These are phyloP conservation scores for Diaphora mendica DNA, from an alignment of 2,888 invertebrate genomes.

Conservation along the genomic window DNA sequence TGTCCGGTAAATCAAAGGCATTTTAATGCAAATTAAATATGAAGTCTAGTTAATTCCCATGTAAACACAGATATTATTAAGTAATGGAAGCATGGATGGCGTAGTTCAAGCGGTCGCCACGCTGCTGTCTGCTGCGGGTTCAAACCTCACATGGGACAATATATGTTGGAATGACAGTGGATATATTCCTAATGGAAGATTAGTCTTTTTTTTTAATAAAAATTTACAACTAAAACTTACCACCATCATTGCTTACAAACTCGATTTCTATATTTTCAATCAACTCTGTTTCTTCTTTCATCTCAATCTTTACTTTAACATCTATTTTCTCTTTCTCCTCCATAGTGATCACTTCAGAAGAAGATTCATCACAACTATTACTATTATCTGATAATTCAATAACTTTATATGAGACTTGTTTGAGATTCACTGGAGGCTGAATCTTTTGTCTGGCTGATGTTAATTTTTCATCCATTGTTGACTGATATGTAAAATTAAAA, in stretches of 20 bases:
- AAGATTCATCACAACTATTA: conserved; percentile 41
- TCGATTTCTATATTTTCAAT: conserved; percentile 56
- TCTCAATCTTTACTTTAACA: conserved; percentile 62
- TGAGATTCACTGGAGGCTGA: conserved; percentile 51
- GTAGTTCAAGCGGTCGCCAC: too few species aligned
- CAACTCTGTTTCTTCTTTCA: conserved; percentile 61
- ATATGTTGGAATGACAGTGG: too few species aligned
- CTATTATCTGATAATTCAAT: conserved; percentile 48
- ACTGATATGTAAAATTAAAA: conserved; percentile 42
- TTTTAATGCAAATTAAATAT: too few species aligned
- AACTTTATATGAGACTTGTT: conserved; percentile 37
- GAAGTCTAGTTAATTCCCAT: too few species aligned
- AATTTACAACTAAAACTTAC: conserved; percentile 43
- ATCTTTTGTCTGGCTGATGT: conserved; percentile 45
- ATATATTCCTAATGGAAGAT: too few species aligned
- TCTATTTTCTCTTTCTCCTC: conserved; percentile 20
- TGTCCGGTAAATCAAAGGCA: too few species aligned
- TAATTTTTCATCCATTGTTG: conserved; percentile 51
- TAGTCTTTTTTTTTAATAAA: too few species aligned
- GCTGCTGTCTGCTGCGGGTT: too few species aligned
- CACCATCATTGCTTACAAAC: conserved; percentile 58
- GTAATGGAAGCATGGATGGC: too few species aligned
- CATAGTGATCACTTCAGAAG: conserved; percentile 32
- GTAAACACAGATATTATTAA: too few species aligned
- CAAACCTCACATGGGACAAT: too few species aligned